Percentiles rank a stretch among this genome's conserved stretches.
phyloP scores from a whole-genome alignment of 2,888 invertebrate species.

The Campoplex capitator region DNA sequence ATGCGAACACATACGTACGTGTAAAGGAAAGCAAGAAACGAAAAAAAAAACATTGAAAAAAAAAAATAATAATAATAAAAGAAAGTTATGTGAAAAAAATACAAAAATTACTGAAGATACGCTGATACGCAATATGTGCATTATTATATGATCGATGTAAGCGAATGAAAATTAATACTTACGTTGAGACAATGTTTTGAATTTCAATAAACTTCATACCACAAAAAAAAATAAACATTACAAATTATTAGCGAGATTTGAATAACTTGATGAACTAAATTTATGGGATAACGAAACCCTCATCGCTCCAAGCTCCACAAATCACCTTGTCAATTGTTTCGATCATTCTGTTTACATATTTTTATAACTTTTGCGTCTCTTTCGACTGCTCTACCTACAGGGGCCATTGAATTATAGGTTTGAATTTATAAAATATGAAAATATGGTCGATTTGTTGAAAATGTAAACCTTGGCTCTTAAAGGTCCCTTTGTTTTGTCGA shows the following conservation, averaged over 20 bases:
- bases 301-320: conserved; percentile 38
- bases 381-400: conserved; percentile 44
- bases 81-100: conserved; percentile 58
- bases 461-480: conserved; percentile 1
- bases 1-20: conserved; percentile 67
- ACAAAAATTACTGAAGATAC: conserved; percentile 72
- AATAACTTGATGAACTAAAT: conserved; percentile 43
- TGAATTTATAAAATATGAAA: conserved; percentile 46
- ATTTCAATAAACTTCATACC: conserved; percentile 84
- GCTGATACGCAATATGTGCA: conserved; percentile 79
- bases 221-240: conserved; percentile 81
- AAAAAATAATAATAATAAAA: conserved; percentile 48
- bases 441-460: conserved; percentile 4
- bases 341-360: conserved; percentile 32
- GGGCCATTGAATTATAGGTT: neutral
- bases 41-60: conserved; percentile 69
- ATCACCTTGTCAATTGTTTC: conserved; percentile 26
- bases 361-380: conserved; percentile 60
- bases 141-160: conserved; percentile 83
- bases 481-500: neutral
- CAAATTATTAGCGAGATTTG: conserved; percentile 61
- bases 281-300: conserved; percentile 39
- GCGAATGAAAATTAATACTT: conserved; percentile 81
- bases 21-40: conserved; percentile 63
- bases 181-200: conserved; percentile 81